Evolutionary conservation across 2,888 invertebrate genomes (phyloP).

Genomic region (Drosophila mimetica): DNA sequence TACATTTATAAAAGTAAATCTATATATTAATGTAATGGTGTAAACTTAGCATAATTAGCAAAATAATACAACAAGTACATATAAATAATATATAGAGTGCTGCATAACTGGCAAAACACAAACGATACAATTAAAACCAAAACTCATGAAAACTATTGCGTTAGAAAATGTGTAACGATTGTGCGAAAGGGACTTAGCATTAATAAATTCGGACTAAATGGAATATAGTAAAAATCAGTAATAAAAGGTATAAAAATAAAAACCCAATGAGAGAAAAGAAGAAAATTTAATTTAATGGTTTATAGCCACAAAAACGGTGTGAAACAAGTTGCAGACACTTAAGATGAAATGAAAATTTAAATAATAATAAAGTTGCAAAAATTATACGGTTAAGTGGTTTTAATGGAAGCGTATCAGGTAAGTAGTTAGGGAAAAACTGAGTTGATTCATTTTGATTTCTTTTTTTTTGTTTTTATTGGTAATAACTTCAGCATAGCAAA

Average conservation of each 20-base stretch:
- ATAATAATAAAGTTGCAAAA: constrained; percentile 76
- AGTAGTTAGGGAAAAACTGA: too few species aligned
- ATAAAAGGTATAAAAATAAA: constrained; percentile 32
- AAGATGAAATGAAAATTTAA: constrained; percentile 62
- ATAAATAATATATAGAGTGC: constrained; percentile 60
- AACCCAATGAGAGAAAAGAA: constrained; percentile 20
- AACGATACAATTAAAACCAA: constrained; percentile 51
- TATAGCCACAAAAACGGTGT: constrained; percentile 20
- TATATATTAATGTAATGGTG: constrained; percentile 69
- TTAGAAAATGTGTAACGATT: constrained; percentile 58
- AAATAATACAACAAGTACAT: constrained; percentile 41
- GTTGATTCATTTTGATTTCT: too few species aligned
- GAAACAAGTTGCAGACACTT: constrained; percentile 33
- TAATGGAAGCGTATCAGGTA: background rate
- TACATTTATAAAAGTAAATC: constrained; percentile 44
- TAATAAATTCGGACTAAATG: constrained; percentile 41
- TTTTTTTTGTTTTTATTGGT: too few species aligned
- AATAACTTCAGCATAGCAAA: too few species aligned
- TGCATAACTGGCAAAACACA: constrained; percentile 60
- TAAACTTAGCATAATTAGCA: constrained; percentile 70
- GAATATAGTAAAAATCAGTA: constrained; percentile 32
- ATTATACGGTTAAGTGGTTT: constrained; percentile 13
- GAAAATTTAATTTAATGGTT: constrained; percentile 40
- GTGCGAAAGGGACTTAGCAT: constrained; percentile 40
- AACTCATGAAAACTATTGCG: constrained; percentile 65